Evolutionary conservation across 2,888 invertebrate genomes (phyloP).

Genomic region (Penaeus monodon): DNA sequence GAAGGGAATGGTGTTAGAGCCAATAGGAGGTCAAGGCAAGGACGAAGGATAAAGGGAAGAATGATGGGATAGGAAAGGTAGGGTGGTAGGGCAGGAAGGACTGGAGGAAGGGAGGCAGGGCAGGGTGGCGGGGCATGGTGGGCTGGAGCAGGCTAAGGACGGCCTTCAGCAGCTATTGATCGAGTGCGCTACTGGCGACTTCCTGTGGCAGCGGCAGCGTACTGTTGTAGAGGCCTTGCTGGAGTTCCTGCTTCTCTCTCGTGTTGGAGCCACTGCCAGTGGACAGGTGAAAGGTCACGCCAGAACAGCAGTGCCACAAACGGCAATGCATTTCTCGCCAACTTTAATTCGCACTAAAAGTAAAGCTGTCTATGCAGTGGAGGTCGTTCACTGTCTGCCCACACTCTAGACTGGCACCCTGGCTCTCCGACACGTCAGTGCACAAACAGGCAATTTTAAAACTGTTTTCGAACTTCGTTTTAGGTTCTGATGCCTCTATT

Average conservation of each 20-base stretch:
- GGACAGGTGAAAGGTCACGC: constrained; percentile 6
- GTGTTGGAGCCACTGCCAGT: background rate
- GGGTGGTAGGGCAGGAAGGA: background rate
- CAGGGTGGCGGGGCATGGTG: background rate
- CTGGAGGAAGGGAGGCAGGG: constrained; percentile 1
- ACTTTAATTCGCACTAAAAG: constrained; percentile 26
- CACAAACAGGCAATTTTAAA: constrained; percentile 10
- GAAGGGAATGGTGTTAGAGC: background rate
- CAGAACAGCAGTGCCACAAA: background rate
- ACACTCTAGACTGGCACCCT: background rate
- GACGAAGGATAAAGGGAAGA: background rate
- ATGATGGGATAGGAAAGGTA: background rate
- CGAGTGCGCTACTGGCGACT: constrained; percentile 20
- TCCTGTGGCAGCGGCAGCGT: constrained; percentile 11
- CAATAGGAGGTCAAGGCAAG: background rate
- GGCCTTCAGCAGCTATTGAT: constrained; percentile 23
- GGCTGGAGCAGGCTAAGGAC: constrained; percentile 6
- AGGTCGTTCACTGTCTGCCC: constrained; percentile 32
- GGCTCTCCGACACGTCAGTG: background rate
- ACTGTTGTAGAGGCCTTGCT: background rate
- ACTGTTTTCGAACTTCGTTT: too few species aligned
- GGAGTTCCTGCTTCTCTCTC: background rate
- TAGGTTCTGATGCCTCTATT: too few species aligned
- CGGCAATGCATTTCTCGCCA: constrained; percentile 21
- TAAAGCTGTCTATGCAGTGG: constrained; percentile 20